Evolutionary conservation across 2,113 vertebrate species (phyloP).

Genomic region (Arizona elegans): DNA sequence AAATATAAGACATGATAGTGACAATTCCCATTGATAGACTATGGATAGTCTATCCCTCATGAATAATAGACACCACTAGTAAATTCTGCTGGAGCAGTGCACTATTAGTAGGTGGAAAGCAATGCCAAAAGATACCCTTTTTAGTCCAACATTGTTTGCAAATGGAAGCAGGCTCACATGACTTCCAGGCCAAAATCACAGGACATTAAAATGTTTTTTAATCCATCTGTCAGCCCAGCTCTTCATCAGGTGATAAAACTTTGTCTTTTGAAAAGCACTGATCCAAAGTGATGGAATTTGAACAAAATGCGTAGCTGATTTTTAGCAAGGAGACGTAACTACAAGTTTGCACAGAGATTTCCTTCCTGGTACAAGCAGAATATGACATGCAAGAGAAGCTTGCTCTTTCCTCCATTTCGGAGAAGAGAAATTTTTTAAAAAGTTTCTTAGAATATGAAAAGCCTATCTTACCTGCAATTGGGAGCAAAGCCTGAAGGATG

Average conservation of each 20-base stretch:
- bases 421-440: neutral
- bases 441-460: accelerated
- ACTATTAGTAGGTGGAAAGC: neutral
- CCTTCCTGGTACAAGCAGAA: neutral
- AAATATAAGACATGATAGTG: neutral
- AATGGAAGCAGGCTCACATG: neutral
- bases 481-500: constrained; percentile 49
- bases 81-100: neutral
- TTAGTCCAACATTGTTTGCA: neutral
- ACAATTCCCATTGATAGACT: neutral
- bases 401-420: neutral
- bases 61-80: neutral
- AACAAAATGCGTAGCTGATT: neutral
- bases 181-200: neutral
- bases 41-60: neutral
- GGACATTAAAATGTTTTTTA: neutral
- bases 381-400: neutral
- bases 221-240: too few species aligned
- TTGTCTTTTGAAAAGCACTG: neutral
- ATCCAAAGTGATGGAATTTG: accelerated
- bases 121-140: too few species aligned
- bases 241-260: neutral
- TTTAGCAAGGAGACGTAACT: accelerated
- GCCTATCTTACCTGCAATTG: constrained; percentile 54
- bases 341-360: accelerated